A percentile compares a stretch with the other conserved stretches of the same genome.
Conservation (phyloP, 2,797 vertebrate species). For the Threskiornis aethiopicus region DNA sequence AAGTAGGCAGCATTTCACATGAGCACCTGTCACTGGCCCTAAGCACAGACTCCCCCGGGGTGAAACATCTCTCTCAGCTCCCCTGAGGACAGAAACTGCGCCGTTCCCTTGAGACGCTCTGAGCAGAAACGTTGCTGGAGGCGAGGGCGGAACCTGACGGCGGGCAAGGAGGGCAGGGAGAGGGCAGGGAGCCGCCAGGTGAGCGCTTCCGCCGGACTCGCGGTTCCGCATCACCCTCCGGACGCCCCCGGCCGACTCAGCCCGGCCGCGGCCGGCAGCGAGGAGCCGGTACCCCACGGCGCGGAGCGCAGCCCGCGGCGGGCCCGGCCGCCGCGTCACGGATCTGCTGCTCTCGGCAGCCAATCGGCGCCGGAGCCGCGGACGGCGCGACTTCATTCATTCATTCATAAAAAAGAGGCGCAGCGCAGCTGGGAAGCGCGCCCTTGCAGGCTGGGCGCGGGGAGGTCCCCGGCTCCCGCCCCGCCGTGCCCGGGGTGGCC, state of each 20-base stretch:
- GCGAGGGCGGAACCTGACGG: neutral
- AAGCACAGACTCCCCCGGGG: neutral
- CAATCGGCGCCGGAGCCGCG: conserved; percentile 62
- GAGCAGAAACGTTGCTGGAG: neutral
- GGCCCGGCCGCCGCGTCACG: conserved; percentile 40
- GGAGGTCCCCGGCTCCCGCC: neutral
- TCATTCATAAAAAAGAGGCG: conserved; percentile 73
- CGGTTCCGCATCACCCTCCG: neutral
- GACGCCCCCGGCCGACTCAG: neutral
- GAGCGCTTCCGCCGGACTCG: neutral
- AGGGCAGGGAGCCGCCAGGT: neutral
- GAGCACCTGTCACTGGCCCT: neutral
- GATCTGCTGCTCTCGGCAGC: conserved; percentile 72
- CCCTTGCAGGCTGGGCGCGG: neutral
- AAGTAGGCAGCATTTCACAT: neutral
- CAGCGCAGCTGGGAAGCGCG: neutral
- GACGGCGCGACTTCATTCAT: conserved; percentile 75
- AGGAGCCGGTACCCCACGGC: neutral
- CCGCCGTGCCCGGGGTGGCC: neutral
- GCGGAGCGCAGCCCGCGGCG: neutral
- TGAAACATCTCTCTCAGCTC: neutral
- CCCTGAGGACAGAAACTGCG: neutral
- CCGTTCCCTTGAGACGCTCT: rapidly evolving
- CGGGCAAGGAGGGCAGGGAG: neutral
- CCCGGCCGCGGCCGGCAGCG: neutral